Evolutionary conservation across 1,140 invertebrate species (phyloP).

Genomic region (Drosophila nigromelanica): DNA sequence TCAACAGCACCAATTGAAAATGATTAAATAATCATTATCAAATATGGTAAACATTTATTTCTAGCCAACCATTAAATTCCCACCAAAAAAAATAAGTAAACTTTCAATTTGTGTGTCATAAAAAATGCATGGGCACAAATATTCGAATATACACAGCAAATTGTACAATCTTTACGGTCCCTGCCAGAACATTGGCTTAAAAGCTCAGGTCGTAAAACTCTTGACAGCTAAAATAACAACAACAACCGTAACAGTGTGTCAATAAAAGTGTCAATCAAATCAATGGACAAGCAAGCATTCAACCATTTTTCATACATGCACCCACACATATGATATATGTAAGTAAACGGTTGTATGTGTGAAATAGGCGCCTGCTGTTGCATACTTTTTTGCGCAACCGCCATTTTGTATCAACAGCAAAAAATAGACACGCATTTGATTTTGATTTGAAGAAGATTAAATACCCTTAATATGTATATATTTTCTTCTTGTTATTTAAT

Average conservation of each 20-base stretch:
- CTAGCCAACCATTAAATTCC: constrained; percentile 1
- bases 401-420: constrained; percentile 17
- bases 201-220: constrained; percentile 72
- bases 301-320: constrained; percentile 62
- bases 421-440: constrained; percentile 2
- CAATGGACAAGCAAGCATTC: constrained; percentile 59
- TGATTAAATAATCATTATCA: constrained; percentile 11
- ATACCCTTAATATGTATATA: constrained; percentile 8
- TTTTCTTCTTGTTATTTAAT: too few relatives aligned
- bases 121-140: constrained; percentile 32
- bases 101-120: constrained; percentile 39
- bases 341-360: neutral
- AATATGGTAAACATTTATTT: constrained; percentile 9
- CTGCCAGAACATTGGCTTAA: constrained; percentile 52
- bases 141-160: constrained; percentile 26
- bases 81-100: neutral
- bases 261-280: constrained; percentile 82
- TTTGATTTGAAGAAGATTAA: neutral
- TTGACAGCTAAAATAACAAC: constrained; percentile 37
- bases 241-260: constrained; percentile 61
- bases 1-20: neutral
- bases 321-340: neutral
- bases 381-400: constrained; percentile 41
- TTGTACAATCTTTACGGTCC: constrained; percentile 37
- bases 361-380: constrained; percentile 61